Base-by-base conservation (phyloP, 53 echinoderm and acorn worm genomes). In the Astropecten irregularis region DNA sequence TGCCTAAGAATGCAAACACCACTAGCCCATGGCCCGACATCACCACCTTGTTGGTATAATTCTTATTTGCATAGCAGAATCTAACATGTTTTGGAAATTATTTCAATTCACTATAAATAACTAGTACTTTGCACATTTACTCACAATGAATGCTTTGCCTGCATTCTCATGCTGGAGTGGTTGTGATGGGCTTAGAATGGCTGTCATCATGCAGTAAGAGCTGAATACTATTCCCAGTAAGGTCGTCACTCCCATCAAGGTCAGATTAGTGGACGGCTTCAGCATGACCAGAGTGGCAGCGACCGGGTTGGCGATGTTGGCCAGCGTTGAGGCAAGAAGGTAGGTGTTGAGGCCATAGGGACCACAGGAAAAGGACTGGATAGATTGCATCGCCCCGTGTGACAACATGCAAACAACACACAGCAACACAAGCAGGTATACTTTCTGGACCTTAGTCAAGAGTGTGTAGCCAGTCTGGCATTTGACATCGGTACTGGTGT, bases 331-430 rank as follows among this genome's bases (percentile, higher is more conserved):
- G 33, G 99, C 92, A 13, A 94, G 73, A 3, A 92, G 92, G 83
- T 95, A 97, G 14, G 99, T 87, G 13, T 81, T 72, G 57, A 91
- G 81, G 20, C 99, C 88, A 48, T 97, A 97, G 0, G 92, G 88
- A 0, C 87, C 92, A 3, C 90, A 87, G 14, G 99, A 97, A 40
- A 82, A 97, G n/a, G 90, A 91, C 79, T 95, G 94, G 7, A 97
- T 84, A 27, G 99, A 95, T 11, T 92, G 92, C 30, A 97, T 68
- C 7, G 91, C 68, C 14, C 92, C 87, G 33, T 97, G 94, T 56
- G 70, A 84, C 7, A 97, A 64, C n/a, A 89, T 85, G 52, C 90
- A 92, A 2, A 91, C 86, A 36, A 72, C 81, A 31, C 83, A 94
- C 10, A 93, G 88, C 11, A 96, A 15, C n/a, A 66, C 14, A 38